Evolutionary conservation across 2,113 vertebrate genomes (phyloP), one percentile per base, ranked within the genome.

Genomic region (Ceuthmochares aereus): DNA sequence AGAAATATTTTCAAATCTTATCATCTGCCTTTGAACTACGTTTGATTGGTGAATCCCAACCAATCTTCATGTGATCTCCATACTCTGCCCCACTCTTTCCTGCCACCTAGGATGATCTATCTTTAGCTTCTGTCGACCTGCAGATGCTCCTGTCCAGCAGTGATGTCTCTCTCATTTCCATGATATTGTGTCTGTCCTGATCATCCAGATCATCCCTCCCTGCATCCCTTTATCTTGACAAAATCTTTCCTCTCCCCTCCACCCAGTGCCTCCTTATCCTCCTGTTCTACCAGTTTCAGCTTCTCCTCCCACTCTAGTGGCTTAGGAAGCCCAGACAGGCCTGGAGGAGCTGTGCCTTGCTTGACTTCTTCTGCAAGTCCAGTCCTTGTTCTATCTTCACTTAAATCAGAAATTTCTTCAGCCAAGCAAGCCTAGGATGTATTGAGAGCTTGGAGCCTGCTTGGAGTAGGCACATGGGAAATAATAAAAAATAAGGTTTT

Each of bases 331-430:
- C 7, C 43, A 80, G 49, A 43, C 6, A 42, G 8, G 14, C 29
- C 10, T 0, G 0, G 11, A 63, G 25, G 30, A 3, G 1, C 7
- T 75, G 13, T 32, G 8, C 20, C 29, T 83, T 67, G 6, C 22
- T 43, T 32, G 16, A 59, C 11, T 54, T 62, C 30, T 58, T 75
- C 47, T 79, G 12, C 43, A 72, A 79, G 52, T 42, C 58, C 43
- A 51, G 6, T 9, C 11, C 36, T 69, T 43, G 15, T 20, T 6
- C 23, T 5, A 18, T 34, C 34, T 25, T 36, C 2, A 4, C 12
- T 54, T 68, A 56, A 77, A 62, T 43, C 12, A 58, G 14, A 56
- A 26, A 0, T 16, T 26, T 36, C 36, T 83, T 59, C 64, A 2
- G 1, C 51, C 26, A 52, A 32, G 29, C 8, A 27, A 51, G 23